A percentile compares a stretch with the other conserved stretches of the same genome.
These are phyloP conservation scores for Meiosimyza decipiens DNA, from an alignment of 2,888 invertebrate genomes.

Conservation along the genomic window DNA sequence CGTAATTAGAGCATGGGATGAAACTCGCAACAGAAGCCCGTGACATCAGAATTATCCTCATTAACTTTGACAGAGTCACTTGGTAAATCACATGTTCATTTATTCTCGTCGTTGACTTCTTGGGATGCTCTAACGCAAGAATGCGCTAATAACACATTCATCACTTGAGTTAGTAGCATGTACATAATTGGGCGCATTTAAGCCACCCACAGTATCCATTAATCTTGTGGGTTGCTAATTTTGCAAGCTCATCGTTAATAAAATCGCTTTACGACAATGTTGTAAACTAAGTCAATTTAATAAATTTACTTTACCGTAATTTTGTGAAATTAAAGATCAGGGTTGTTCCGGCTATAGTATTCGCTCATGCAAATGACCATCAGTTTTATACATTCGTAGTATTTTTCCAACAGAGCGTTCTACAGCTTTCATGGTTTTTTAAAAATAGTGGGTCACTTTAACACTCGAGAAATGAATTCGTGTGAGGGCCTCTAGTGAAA, in stretches of 20 bases:
- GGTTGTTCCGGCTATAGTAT: too few relatives aligned
- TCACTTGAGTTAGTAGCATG: conserved; percentile 8
- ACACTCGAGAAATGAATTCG: too few relatives aligned
- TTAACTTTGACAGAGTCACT: conserved; percentile 1
- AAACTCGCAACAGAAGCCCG: background rate
- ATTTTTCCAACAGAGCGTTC: too few relatives aligned
- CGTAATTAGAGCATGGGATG: background rate
- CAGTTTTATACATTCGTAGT: too few relatives aligned
- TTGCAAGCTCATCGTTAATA: conserved; percentile 7
- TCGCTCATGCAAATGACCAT: too few relatives aligned
- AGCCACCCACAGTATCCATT: background rate
- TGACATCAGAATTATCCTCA: conserved; percentile 1
- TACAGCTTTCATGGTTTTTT: too few relatives aligned
- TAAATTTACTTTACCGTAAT: too few relatives aligned
- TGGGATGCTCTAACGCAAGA: background rate
- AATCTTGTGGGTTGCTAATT: conserved; percentile 1
- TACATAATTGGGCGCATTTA: conserved; percentile 6
- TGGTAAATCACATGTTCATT: background rate
- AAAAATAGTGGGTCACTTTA: too few relatives aligned
- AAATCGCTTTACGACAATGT: conserved; percentile 5
- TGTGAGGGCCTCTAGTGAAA: too few relatives aligned
- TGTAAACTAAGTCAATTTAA: background rate
- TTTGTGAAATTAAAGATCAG: too few relatives aligned
- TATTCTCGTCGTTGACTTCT: conserved; percentile 1
- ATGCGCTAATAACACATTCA: background rate